These are phyloP conservation scores for Euborellia annulipes DNA, from an alignment of 1,140 invertebrate species.

Conservation along the genomic window DNA sequence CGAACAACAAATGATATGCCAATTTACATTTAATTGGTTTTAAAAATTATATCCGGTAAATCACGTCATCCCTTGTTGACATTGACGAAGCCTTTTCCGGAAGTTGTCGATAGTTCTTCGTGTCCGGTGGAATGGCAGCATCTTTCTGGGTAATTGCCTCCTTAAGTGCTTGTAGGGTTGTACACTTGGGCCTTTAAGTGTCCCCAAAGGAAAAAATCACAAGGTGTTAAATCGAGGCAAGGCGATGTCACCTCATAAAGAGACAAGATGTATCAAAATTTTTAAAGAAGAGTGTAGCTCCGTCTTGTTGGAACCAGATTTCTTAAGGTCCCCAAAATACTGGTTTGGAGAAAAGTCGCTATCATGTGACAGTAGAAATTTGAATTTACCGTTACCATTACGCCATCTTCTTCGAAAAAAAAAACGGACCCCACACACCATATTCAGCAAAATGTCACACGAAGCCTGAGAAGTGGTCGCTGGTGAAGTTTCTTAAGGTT, in stretches of 20 bases:
- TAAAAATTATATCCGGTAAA: too few relatives aligned
- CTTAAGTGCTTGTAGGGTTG: background rate
- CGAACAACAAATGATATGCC: constrained; percentile 2
- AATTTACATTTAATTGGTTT: background rate
- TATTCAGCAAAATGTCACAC: constrained; percentile 8
- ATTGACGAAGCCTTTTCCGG: constrained; percentile 6
- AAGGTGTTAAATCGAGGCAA: constrained; percentile 1
- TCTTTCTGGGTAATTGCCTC: too few relatives aligned
- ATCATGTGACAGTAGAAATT: constrained; percentile 14
- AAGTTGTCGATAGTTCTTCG: constrained; percentile 5
- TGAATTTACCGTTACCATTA: constrained; percentile 13
- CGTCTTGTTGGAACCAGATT: constrained; percentile 9
- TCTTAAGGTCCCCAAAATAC: constrained; percentile 4
- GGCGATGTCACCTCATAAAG: constrained; percentile 3
- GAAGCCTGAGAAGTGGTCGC: constrained; percentile 8
- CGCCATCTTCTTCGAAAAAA: constrained; percentile 6
- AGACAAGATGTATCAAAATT: constrained; percentile 1
- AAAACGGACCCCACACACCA: constrained; percentile 7
- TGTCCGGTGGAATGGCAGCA: background rate
- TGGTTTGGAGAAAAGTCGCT: constrained; percentile 11
- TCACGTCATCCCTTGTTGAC: constrained; percentile 5
- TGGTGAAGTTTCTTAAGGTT: constrained; percentile 10
- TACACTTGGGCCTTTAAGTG: constrained; percentile 4
- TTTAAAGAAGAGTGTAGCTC: constrained; percentile 3
- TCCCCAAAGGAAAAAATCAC: background rate